phyloP scores from a whole-genome alignment of 2,113 vertebrate species.

The Axis porcinus region DNA sequence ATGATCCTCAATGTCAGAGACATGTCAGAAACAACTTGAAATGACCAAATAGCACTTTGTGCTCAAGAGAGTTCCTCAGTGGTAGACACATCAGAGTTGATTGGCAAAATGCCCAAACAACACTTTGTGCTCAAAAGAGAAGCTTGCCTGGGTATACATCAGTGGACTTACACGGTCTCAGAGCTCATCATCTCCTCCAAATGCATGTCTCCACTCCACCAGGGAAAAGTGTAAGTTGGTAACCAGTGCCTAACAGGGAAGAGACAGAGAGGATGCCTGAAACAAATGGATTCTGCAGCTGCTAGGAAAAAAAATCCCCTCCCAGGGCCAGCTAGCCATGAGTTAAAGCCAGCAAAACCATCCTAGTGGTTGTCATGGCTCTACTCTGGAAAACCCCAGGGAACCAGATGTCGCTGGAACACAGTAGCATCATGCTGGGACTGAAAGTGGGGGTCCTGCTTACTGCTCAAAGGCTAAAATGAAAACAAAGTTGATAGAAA shows the following conservation, averaged over 20 bases:
- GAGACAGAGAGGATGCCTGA: neutral
- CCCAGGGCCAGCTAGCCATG: neutral
- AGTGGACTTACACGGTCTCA: neutral
- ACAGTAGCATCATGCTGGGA: neutral
- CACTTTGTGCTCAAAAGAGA: neutral
- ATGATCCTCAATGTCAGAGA: neutral
- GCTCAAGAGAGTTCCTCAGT: neutral
- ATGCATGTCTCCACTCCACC: neutral
- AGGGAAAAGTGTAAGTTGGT: neutral
- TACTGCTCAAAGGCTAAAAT: neutral
- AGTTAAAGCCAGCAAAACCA: neutral
- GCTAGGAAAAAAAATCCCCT: neutral
- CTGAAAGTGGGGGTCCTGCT: neutral
- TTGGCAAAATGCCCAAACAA: neutral
- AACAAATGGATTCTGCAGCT: neutral
- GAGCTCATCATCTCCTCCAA: neutral
- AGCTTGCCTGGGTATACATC: neutral
- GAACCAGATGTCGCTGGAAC: neutral
- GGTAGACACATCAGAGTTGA: neutral
- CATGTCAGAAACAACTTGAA: neutral
- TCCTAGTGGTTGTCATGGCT: neutral
- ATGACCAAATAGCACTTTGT: neutral
- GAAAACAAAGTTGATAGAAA: neutral
- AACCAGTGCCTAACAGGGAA: neutral
- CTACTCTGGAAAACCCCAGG: neutral